Evolutionary conservation across 1,140 invertebrate species (phyloP), one percentile per base, ranked within the genome.

Genomic region (Scaptomyza montana): DNA sequence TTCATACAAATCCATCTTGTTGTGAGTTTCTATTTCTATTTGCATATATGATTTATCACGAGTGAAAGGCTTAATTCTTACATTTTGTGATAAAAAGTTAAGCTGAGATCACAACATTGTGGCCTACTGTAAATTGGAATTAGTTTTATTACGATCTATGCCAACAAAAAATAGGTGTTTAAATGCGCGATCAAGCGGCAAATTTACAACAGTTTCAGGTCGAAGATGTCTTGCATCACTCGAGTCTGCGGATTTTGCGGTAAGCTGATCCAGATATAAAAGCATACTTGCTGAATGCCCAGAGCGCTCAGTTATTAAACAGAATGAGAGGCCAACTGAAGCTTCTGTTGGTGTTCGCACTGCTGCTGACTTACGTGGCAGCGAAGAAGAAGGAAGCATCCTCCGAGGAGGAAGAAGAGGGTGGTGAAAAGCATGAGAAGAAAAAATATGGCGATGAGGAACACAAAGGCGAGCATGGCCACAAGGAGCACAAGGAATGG

Each of bases 401-500:
- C 19, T 91, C 87, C 5, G 73, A 79, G 25, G 90, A 90, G 21
- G 90, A 92, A 85, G 91, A 92, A 49, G 92, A 92, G 28, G 92
- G 92, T 0, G 92, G 92, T 3, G 91, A 93, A n/a, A 89, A 92
- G 49, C 92, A 93, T 57, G 87, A 93, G 25, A 93, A 93, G 0
- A 92, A 93, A 36, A 92, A 93, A 49, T 91, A 92, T 33, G 92
- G 93, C 9, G 89, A 92, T 45, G 93, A 94, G 50, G 93, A 92
- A 36, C 92, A 94, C 55, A 93, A 94, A 43, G 93, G 93, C 1
- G 94, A 93, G 45, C 94, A 94, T 72, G 94, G 94, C 0, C 94
- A 94, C 70, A 94, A 94, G 90, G 93, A 93, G 72, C 92, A 93
- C 43, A 90, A 92, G 56, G 81, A 82, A 51, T 87, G 80, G 79